Percentiles rank a stretch among this genome's conserved stretches.
Conservation (phyloP, 2,797 vertebrate species). For the Tragelaphus oryx region DNA sequence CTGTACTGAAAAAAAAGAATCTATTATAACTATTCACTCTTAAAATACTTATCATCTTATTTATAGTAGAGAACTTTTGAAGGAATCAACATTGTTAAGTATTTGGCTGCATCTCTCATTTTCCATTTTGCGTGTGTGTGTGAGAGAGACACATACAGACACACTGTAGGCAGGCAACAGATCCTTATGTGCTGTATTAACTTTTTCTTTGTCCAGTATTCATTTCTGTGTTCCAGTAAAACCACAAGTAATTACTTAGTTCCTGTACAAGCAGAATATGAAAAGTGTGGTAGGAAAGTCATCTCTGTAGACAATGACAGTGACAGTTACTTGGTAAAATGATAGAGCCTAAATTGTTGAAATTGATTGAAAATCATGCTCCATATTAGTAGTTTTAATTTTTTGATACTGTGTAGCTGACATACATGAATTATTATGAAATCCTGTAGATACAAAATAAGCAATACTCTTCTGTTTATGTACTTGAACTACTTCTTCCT, state of each 20-base stretch:
- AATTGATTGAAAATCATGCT: not conserved
- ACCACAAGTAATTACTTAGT: conserved; percentile 19
- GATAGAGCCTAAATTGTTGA: conserved; percentile 12
- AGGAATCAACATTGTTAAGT: not conserved
- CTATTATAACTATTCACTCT: not conserved
- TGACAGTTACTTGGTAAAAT: conserved; percentile 2
- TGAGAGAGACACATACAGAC: not conserved
- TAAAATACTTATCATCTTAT: conserved; percentile 12
- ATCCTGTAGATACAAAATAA: not conserved
- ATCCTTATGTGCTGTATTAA: not conserved
- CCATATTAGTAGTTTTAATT: conserved; percentile 1
- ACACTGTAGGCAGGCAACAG: not conserved
- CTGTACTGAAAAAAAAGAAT: not conserved
- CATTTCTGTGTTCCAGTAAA: conserved; percentile 7
- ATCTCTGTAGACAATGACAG: not conserved
- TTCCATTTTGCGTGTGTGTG: not conserved
- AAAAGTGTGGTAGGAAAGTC: not conserved
- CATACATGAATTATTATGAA: conserved; percentile 25
- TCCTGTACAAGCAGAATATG: not conserved
- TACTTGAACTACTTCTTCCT: conserved; percentile 25
- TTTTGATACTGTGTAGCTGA: conserved; percentile 9
- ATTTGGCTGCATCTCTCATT: conserved; percentile 18
- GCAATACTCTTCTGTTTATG: conserved; percentile 11
- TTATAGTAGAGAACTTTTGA: conserved; percentile 24
- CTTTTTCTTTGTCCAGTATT: conserved; percentile 20